A percentile compares a stretch with the other conserved stretches of the same genome.
phyloP scores from a whole-genome alignment of 2,797 vertebrate species.

The Psittacula derbiana region DNA sequence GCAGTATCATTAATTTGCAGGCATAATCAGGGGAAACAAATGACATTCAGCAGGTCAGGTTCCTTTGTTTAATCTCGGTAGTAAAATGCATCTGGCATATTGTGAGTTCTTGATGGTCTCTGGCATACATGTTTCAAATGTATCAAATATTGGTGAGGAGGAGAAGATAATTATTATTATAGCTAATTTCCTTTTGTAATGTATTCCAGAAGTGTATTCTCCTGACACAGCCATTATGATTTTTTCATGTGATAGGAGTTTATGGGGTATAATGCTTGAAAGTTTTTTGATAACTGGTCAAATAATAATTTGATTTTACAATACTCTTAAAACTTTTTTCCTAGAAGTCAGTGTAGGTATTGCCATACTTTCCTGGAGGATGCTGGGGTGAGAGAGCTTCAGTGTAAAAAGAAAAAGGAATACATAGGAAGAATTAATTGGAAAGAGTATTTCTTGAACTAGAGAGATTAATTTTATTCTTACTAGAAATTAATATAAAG shows the following conservation, averaged over 20 bases:
- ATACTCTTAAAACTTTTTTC: background rate
- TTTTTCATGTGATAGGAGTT: background rate
- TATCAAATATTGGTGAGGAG: background rate
- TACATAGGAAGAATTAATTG: background rate
- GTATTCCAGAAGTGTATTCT: background rate
- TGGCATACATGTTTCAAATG: background rate
- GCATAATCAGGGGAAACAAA: background rate
- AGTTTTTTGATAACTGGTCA: background rate
- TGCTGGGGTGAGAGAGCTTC: background rate
- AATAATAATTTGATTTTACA: background rate
- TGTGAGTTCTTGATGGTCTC: background rate
- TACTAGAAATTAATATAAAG: background rate
- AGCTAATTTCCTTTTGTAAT: background rate
- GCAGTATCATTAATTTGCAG: background rate
- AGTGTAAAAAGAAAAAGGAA: too few species aligned
- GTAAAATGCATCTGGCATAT: background rate
- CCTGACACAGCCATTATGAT: background rate
- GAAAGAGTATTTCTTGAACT: background rate
- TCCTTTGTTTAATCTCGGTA: background rate
- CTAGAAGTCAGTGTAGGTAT: background rate
- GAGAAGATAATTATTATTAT: background rate
- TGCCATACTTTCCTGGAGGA: background rate
- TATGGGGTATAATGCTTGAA: background rate
- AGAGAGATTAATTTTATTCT: background rate
- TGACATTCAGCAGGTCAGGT: background rate